Base-by-base conservation (phyloP, 2,888 invertebrate species). In the Anarsia innoxiella region DNA sequence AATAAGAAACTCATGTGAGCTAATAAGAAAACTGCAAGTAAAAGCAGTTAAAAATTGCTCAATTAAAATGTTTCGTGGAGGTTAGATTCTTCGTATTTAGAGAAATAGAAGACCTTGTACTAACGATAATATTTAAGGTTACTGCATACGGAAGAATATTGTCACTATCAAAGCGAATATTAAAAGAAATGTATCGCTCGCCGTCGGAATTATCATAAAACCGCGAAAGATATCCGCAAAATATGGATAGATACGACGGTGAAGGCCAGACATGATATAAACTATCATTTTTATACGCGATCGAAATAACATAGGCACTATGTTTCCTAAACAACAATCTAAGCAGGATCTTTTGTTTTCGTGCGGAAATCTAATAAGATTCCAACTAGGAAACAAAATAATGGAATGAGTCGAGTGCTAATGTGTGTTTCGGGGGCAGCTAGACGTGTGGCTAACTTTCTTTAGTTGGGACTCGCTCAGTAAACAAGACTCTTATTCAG, bases 261-360 rank as follows among this genome's bases (percentile, higher is more conserved):
- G 9, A 23, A 31, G 31, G 31, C 31, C 31, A 31, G 31, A 9
- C 4, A 23, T 3, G 13, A 23, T 19, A 23, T 31, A 23, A 14
- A 11, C 16, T 14, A 2, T 2, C 6, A 31, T n/a, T n/a, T n/a
- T n/a, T n/a, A 31, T 14, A 16, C 15, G 31, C n/a, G 31, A 9
- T 12, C n/a, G 15, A 16, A 31, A 31, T 14, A 29, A 29, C 29
- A 11, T 14, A 29, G 19, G 8, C 19, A 19, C 8, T 19, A 19
- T 5, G 19, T n/a, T n/a, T n/a, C n/a, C n/a, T n/a, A n/a, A n/a
- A n/a, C n/a, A n/a, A n/a, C n/a, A n/a, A n/a, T n/a, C n/a, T n/a
- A n/a, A n/a, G n/a, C n/a, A 33, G 14, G 25, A 33, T 14, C n/a
- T 8, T n/a, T 33, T 33, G 32, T 33, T 33, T 33, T 14, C 25